phyloP scores from a whole-genome alignment of 2,797 vertebrate species.

The Bradypodion pumilum region DNA sequence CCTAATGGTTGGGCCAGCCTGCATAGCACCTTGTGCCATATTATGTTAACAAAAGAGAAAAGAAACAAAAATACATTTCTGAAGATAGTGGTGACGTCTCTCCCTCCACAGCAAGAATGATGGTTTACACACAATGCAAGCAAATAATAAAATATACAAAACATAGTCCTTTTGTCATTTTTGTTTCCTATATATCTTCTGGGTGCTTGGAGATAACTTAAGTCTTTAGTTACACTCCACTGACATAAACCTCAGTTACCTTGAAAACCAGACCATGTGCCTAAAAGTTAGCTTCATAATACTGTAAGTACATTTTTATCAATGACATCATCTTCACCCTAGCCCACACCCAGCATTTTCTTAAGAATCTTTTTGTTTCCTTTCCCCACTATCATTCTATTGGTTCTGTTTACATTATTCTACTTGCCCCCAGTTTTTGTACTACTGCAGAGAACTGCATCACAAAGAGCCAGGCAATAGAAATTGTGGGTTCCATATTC shows the following conservation, averaged over 20 bases:
- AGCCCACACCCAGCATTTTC: slow-evolving; percentile 12
- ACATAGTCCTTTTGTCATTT: too few species aligned
- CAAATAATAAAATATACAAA: too few species aligned
- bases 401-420: slow-evolving; percentile 12
- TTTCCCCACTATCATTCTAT: slow-evolving; percentile 17
- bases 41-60: too few species aligned
- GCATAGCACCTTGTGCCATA: too few species aligned
- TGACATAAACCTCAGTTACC: not conserved
- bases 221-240: not conserved
- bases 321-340: not conserved
- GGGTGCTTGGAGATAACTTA: too few species aligned
- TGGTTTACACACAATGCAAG: too few species aligned
- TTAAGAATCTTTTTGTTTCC: not conserved
- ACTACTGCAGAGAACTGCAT: not conserved
- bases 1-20: too few species aligned
- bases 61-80: too few species aligned
- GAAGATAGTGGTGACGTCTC: too few species aligned
- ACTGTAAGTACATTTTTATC: slow-evolving; percentile 1
- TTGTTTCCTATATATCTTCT: too few species aligned
- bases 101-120: too few species aligned
- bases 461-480: not conserved
- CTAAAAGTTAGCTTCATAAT: slow-evolving; percentile 8
- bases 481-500: not conserved
- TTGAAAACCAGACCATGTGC: slow-evolving; percentile 26
- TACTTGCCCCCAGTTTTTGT: not conserved